phyloP scores from a whole-genome alignment of 2,888 invertebrate genomes.

The Trimorus sp. region DNA sequence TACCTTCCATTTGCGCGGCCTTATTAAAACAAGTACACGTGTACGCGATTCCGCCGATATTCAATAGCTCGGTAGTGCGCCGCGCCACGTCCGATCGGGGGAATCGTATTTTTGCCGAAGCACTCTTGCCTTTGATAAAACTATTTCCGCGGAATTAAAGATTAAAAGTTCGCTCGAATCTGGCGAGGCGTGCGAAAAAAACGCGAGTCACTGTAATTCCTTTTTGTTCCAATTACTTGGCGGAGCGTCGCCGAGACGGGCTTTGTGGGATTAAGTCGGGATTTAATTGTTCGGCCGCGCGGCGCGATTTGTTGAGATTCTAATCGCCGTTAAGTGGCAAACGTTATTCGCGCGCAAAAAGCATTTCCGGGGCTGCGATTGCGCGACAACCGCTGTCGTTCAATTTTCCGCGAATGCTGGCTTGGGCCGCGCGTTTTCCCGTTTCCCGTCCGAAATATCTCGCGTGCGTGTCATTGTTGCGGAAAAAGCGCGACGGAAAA shows the following conservation, averaged over 20 bases:
- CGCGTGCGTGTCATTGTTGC: slow-evolving; percentile 38
- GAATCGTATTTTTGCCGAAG: background rate
- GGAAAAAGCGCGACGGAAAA: slow-evolving; percentile 21
- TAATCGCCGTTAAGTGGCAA: slow-evolving; percentile 39
- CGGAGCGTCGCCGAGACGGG: slow-evolving; percentile 21
- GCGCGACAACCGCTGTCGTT: slow-evolving; percentile 45
- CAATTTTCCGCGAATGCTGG: slow-evolving; percentile 45
- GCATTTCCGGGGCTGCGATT: slow-evolving; percentile 38
- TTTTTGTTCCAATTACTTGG: slow-evolving; percentile 42
- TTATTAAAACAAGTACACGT: slow-evolving; percentile 4
- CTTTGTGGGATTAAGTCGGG: slow-evolving; percentile 51
- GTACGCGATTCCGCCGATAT: background rate
- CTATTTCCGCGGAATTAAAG: slow-evolving; percentile 34
- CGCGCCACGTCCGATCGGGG: slow-evolving; percentile 3
- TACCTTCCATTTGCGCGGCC: background rate
- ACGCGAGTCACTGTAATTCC: slow-evolving; percentile 29
- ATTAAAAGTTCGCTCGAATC: slow-evolving; percentile 30
- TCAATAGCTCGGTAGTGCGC: too few species aligned
- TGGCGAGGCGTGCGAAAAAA: slow-evolving; percentile 10
- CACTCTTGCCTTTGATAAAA: slow-evolving; percentile 7
- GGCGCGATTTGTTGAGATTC: slow-evolving; percentile 43
- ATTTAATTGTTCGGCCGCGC: slow-evolving; percentile 51
- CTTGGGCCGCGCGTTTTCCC: background rate
- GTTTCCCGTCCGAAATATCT: slow-evolving; percentile 33
- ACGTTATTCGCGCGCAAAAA: slow-evolving; percentile 25